Conservation (phyloP, 1,140 invertebrate species). For the Battus philenor region DNA sequence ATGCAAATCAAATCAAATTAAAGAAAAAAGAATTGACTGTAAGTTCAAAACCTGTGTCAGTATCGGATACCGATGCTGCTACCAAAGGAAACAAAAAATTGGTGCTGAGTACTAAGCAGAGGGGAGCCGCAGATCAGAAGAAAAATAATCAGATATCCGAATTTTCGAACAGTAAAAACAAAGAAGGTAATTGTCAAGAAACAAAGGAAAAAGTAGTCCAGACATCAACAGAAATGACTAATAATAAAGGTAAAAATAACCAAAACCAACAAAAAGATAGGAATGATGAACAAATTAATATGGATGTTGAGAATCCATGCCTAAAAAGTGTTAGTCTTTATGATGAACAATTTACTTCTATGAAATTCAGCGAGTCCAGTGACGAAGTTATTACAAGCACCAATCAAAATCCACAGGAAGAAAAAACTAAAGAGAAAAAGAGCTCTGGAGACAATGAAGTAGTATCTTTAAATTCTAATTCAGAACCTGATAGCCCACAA, state of each 20-base stretch:
- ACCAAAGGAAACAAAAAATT: neutral
- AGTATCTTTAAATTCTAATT: constrained; percentile 43
- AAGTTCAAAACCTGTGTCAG: neutral
- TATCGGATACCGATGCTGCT: constrained; percentile 2
- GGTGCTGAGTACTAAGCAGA: neutral
- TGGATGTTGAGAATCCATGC: constrained; percentile 40
- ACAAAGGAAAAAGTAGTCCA: neutral
- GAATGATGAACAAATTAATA: constrained; percentile 5
- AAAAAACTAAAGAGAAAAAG: constrained; percentile 7
- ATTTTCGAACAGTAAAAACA: neutral
- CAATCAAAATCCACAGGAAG: neutral
- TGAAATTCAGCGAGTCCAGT: constrained; percentile 31
- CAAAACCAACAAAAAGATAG: too few relatives aligned
- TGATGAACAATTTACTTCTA: constrained; percentile 35
- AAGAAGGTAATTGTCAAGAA: neutral
- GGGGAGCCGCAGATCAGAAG: neutral
- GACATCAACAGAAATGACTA: neutral
- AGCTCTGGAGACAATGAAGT: constrained; percentile 25
- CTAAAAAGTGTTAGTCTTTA: constrained; percentile 50
- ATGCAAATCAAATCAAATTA: neutral
- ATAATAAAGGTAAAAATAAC: constrained; percentile 9
- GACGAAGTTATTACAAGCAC: constrained; percentile 11
- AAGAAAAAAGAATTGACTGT: constrained; percentile 1
- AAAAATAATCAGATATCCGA: constrained; percentile 4
- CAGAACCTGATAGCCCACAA: constrained; percentile 23